Evolutionary conservation across 2,797 vertebrate genomes (phyloP), one percentile per base, ranked within the genome.

Genomic region (Notoglanidium macrostoma): DNA sequence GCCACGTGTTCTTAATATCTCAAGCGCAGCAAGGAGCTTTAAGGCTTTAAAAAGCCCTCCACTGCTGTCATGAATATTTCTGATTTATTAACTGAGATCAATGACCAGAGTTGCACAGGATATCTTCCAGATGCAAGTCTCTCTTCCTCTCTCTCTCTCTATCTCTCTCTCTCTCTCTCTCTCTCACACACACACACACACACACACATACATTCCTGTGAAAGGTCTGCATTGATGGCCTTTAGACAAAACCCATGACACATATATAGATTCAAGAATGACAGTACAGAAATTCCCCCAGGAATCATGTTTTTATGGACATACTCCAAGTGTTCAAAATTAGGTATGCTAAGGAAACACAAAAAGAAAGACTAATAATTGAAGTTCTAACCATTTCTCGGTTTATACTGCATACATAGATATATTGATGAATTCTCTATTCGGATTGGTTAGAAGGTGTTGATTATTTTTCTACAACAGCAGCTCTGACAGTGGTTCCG

Each of bases 51-150:
- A 15, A 19, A 10, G 11, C 8, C 9, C 19, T 82, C 26, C 40
- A 61, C 6, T 57, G 35, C 55, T 40, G 35, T 35, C 63, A 86
- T 79, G 76, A 83, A 76, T 86, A 80, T 72, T 63, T 87, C 57
- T 74, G 80, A 83, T 83, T 76, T 63, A 87, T 83, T 40, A 54
- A 68, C 63, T 14, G 63, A 80, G 29, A 68, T 78, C 26, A 85
- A 77, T 54, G 32, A 86, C 49, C 44, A 51, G 12, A 78, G 29
- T 78, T 55, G 57, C 23, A 6, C 57, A 26, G n/a, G 44, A 77
- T 85, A 40, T 85, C 0, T 40, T 14, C 49, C 3, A 57, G 21
- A 79, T 11, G 1, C 55, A n/a, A n/a, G n/a, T 15, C 11, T 23
- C 51, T 35, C 55, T 61, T 7, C 51, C 23, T 6, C 0, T 54